A percentile compares a stretch with the other conserved stretches of the same genome.
Evolutionary conservation across 2,888 invertebrate genomes (phyloP).

Genomic region (Macaria liturata): DNA sequence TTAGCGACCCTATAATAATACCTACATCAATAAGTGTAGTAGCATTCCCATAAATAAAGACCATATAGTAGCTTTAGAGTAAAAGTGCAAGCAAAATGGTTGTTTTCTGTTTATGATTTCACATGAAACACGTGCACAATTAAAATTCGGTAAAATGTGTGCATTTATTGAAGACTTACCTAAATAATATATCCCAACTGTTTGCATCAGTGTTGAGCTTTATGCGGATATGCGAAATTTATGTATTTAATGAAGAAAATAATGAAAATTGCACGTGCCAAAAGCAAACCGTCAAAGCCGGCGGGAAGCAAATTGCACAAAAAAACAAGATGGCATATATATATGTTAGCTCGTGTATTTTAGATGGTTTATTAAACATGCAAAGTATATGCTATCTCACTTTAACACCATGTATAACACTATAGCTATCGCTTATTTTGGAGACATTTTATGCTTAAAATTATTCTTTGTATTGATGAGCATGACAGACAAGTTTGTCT

Average conservation of each 20-base stretch:
- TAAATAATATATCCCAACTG: conserved; percentile 63
- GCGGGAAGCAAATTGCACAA: conserved; percentile 75
- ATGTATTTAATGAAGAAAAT: conserved; percentile 55
- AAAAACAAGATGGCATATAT: conserved; percentile 14
- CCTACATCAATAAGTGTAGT: no score
- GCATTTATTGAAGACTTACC: conserved; percentile 63
- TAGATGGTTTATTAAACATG: background rate
- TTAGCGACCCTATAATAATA: background rate
- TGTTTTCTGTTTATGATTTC: conserved; percentile 73
- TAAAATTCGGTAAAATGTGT: conserved; percentile 47
- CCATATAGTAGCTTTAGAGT: conserved; percentile 78
- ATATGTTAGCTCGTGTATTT: background rate
- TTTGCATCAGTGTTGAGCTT: conserved; percentile 73
- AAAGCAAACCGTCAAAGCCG: conserved; percentile 79
- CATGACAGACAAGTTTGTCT: no score
- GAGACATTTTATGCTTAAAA: no score
- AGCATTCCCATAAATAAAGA: no score
- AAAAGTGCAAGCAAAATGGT: conserved; percentile 76
- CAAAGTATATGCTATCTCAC: background rate
- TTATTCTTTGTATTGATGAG: no score
- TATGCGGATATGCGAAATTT: conserved; percentile 46
- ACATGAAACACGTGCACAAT: conserved; percentile 69
- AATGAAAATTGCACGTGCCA: conserved; percentile 79
- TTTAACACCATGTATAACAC: background rate
- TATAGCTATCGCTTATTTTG: no score